These are phyloP conservation scores for Cheilosia grossa DNA, from an alignment of 2,888 invertebrate species.

Conservation along the genomic window DNA sequence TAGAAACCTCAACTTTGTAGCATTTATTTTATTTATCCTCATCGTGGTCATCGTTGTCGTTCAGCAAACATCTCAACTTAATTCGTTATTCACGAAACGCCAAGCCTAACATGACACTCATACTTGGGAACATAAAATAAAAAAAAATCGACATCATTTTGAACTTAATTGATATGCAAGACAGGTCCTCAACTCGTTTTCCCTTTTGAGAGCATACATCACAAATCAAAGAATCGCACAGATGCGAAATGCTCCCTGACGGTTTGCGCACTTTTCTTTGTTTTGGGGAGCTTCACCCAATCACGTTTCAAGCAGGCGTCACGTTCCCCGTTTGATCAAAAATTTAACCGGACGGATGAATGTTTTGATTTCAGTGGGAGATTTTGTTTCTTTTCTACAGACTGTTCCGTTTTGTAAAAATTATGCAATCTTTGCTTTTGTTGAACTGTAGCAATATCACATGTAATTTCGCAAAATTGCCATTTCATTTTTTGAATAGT, in stretches of 20 bases:
- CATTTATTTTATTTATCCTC: conserved; percentile 3
- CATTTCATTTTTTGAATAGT: conserved; percentile 46
- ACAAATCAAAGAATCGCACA: conserved; percentile 45
- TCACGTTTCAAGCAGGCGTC: conserved; percentile 54
- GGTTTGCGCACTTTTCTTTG: background rate
- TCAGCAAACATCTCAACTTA: conserved; percentile 58
- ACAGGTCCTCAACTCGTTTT: conserved; percentile 42
- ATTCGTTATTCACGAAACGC: conserved; percentile 61
- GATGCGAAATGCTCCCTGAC: conserved; percentile 14
- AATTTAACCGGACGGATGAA: conserved; percentile 45
- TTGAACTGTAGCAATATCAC: conserved; percentile 32
- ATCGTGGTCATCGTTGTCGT: background rate
- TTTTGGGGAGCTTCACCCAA: conserved; percentile 15
- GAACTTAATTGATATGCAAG: conserved; percentile 42
- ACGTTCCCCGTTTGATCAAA: conserved; percentile 51
- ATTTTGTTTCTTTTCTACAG: conserved; percentile 13
- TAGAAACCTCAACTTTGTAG: conserved; percentile 51
- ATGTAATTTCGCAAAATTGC: conserved; percentile 55
- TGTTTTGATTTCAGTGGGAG: conserved; percentile 14
- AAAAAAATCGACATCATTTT: conserved; percentile 41
- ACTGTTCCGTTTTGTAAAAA: conserved; percentile 25
- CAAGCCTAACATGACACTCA: conserved; percentile 43
- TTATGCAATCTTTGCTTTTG: conserved; percentile 50
- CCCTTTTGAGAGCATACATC: conserved; percentile 54
- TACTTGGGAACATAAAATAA: conserved; percentile 56